phyloP scores from a whole-genome alignment of 2,113 vertebrate genomes.

The Pseudorasbora parva region DNA sequence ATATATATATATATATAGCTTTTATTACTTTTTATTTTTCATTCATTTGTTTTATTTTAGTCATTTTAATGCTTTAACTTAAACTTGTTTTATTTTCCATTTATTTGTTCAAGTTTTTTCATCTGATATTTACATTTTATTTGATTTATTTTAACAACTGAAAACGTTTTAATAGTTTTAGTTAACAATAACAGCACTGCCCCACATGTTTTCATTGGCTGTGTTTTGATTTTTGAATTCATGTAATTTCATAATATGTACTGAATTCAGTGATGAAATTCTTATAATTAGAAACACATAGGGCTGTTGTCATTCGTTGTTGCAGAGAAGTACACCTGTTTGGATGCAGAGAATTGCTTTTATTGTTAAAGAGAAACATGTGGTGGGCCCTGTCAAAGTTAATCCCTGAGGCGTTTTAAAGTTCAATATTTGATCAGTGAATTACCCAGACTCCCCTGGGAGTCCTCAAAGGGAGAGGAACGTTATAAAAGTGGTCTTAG shows the following conservation, averaged over 20 bases:
- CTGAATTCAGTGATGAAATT: neutral
- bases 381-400: slow-evolving; percentile 40
- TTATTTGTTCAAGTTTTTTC: too few relatives aligned
- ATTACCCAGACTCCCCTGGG: slow-evolving; percentile 55
- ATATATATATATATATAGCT: too few relatives aligned
- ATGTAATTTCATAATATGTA: neutral
- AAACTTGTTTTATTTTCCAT: too few relatives aligned
- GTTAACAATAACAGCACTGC: neutral
- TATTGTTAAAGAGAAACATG: neutral
- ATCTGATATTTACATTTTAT: too few relatives aligned
- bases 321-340: neutral
- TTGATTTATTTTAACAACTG: neutral
- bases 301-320: neutral
- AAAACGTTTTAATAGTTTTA: neutral
- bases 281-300: neutral
- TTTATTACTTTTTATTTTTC: neutral
- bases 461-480: slow-evolving; percentile 58
- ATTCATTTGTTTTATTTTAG: neutral
- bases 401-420: slow-evolving; percentile 64
- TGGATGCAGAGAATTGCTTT: neutral
- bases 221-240: neutral
- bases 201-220: neutral
- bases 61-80: neutral
- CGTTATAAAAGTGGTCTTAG: slow-evolving; percentile 17
- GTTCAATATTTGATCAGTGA: slow-evolving; percentile 67